These are phyloP conservation scores for Nipponia nippon DNA, from an alignment of 2,113 vertebrate genomes.

Conservation along the genomic window DNA sequence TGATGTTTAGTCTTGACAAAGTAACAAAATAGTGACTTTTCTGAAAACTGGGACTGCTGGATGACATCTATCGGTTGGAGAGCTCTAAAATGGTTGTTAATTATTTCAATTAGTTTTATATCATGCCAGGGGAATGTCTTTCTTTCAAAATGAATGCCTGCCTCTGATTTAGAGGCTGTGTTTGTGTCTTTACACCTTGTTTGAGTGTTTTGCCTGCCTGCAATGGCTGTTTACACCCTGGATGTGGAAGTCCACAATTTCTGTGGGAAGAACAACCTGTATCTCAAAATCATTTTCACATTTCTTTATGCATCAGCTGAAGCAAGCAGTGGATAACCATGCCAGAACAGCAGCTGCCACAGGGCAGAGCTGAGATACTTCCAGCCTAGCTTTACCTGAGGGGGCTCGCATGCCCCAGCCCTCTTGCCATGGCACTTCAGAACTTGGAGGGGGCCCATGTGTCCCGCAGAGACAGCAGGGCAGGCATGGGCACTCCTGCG, in stretches of 20 bases:
- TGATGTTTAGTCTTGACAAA: background rate
- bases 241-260: background rate
- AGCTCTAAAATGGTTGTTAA: background rate
- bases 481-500: background rate
- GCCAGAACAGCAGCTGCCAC: background rate
- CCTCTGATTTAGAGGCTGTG: background rate
- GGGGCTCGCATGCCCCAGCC: background rate
- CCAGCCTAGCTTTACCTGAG: background rate
- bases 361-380: background rate
- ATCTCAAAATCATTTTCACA: background rate
- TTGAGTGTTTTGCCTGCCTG: background rate
- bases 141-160: background rate
- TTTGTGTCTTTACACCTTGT: background rate
- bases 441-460: fast-evolving
- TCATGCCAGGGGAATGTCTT: background rate
- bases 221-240: background rate
- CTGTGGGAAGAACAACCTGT: background rate
- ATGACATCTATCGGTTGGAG: background rate
- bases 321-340: background rate
- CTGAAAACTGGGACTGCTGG: background rate
- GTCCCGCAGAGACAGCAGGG: background rate
- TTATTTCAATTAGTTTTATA: background rate
- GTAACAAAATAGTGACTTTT: background rate
- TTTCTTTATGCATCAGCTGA: background rate
- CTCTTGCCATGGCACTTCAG: background rate